Conservation (phyloP, 2,888 invertebrate species). For the Calameuta pallipes region DNA sequence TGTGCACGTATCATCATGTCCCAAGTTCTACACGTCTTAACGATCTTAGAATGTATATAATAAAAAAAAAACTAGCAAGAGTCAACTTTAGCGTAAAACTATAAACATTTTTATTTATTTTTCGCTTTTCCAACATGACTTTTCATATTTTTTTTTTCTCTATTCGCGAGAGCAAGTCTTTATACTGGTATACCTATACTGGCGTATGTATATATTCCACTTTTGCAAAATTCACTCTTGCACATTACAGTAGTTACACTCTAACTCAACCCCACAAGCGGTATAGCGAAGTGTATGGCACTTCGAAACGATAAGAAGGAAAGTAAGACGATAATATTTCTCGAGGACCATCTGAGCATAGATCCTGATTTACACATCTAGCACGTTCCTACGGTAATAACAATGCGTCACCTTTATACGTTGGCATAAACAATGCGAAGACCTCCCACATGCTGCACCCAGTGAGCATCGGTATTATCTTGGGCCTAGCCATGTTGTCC, state of each 20-base stretch:
- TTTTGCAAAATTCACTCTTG: too few species aligned
- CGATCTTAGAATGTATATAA: not conserved
- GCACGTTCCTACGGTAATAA: slow-evolving; percentile 54
- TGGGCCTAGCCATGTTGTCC: slow-evolving; percentile 13
- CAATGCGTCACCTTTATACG: slow-evolving; percentile 58
- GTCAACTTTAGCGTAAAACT: too few species aligned
- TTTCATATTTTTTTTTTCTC: too few species aligned
- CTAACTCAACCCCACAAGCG: slow-evolving; percentile 30
- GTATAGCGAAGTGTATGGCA: slow-evolving; percentile 39
- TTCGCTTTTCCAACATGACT: too few species aligned
- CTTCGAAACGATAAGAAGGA: slow-evolving; percentile 37
- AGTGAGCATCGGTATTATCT: slow-evolving; percentile 1
- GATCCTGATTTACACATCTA: slow-evolving; percentile 59
- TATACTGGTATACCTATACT: too few species aligned
- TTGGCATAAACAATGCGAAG: slow-evolving; percentile 53
- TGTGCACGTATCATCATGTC: not conserved
- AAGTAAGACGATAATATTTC: slow-evolving; percentile 54
- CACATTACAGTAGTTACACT: too few species aligned
- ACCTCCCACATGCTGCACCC: slow-evolving; percentile 34
- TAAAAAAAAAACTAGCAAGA: too few species aligned
- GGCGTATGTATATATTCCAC: too few species aligned
- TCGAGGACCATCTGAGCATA: slow-evolving; percentile 44
- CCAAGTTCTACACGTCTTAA: not conserved
- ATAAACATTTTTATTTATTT: too few species aligned
- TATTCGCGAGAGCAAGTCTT: too few species aligned